Evolutionary conservation across 2,113 vertebrate species (phyloP), one percentile per base, ranked within the genome.

Genomic region (Alosa alosa): DNA sequence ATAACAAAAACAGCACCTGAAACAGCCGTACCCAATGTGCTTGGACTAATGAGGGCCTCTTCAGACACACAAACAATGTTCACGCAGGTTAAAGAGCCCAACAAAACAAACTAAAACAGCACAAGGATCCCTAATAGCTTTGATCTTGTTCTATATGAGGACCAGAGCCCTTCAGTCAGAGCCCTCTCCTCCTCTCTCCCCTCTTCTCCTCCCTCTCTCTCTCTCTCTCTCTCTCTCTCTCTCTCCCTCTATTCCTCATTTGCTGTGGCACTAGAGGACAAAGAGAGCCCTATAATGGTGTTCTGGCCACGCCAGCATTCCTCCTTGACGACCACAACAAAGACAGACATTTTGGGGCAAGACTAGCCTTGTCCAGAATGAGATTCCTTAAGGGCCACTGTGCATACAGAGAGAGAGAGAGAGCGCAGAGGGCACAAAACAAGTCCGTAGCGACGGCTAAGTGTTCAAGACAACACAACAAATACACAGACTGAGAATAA

Each of bases 311-410:
- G 72, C 36, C 72, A 36, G 72, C 72, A 78, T 78, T 78, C 72
- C 72, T 78, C 72, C 72, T 78, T 39, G 25, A 78, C 72, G 36
- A 39, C 72, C 72, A 39, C 72, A 78, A 78, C 72, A 78, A 78
- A 78, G 72, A 39, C 31, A 36, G 72, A 36, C 72, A 78, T 78
- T 78, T 78, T 78, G 72, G 72, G 72, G 72, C 72, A 78, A 78
- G 72, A 78, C 72, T 39, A 15, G 72, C 72, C 72, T 78, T 78
- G 72, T 78, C 72, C 72, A 78, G 31, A 39, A 17, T 39, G 36
- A 15, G 31, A 78, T 78, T 78, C 31, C 72, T 78, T 39, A 78
- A 78, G 72, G 8, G 72, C 72, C 72, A 78, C 31, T 78, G 72
- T 36, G 31, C 13, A 15, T 36, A 11, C 31, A 36, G 72, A 78